phyloP scores from a whole-genome alignment of 2,113 vertebrate species.

The Rynchops niger region DNA sequence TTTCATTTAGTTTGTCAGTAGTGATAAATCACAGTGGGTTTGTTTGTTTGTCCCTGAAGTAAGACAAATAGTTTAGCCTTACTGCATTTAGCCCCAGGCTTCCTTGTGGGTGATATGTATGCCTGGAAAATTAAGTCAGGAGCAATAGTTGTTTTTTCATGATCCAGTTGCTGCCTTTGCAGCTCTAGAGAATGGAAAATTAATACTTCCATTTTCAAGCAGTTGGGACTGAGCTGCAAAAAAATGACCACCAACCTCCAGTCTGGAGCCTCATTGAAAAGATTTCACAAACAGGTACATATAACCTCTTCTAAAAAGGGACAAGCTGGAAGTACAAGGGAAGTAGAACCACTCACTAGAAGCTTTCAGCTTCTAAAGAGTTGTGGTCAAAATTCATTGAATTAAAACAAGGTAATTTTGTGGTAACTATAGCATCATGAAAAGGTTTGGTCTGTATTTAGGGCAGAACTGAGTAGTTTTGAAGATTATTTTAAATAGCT shows the following conservation, averaged over 20 bases:
- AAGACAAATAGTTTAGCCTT: slow-evolving; percentile 44
- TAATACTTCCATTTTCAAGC: not conserved
- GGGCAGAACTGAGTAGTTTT: not conserved
- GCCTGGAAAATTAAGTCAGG: slow-evolving; percentile 31
- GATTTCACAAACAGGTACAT: not conserved
- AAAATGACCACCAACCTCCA: not conserved
- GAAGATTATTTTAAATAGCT: not conserved
- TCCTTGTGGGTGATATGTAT: not conserved
- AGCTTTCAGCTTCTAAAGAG: not conserved
- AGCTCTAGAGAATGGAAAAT: not conserved
- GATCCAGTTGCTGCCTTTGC: not conserved
- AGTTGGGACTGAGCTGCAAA: not conserved
- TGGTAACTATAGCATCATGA: not conserved
- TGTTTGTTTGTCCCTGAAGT: slow-evolving; percentile 14
- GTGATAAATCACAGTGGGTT: slow-evolving; percentile 43
- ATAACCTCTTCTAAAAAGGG: not conserved
- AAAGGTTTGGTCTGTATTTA: not conserved
- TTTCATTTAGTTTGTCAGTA: slow-evolving; percentile 48
- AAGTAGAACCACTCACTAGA: not conserved
- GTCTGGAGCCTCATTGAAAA: not conserved
- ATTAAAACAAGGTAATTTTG: not conserved
- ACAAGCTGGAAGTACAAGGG: not conserved
- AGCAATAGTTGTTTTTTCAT: not conserved
- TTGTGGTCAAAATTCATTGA: not conserved
- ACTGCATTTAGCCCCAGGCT: not conserved